phyloP scores from a whole-genome alignment of 2,113 vertebrate genomes.

The Saguinus midas region DNA sequence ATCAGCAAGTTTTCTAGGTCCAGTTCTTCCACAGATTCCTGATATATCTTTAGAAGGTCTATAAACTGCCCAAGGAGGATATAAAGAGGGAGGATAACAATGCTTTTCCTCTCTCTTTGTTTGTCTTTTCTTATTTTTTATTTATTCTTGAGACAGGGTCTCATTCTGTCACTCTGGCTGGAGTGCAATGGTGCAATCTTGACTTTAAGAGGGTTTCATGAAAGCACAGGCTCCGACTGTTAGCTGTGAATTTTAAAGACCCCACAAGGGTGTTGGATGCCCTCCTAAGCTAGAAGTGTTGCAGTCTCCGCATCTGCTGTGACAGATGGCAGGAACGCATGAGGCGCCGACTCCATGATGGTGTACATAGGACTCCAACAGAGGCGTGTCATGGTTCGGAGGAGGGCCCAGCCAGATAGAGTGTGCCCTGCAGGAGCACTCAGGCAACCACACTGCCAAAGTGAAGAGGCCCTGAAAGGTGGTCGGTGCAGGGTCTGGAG shows the following conservation, averaged over 20 bases:
- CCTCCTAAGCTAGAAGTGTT: slow-evolving; percentile 76
- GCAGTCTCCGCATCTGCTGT: slow-evolving; percentile 75
- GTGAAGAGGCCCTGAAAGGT: not conserved
- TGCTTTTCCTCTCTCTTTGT: not conserved
- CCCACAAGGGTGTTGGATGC: slow-evolving; percentile 74
- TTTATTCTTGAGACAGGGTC: too few relatives aligned
- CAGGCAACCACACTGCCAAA: not conserved
- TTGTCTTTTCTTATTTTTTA: not conserved
- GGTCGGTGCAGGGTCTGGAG: not conserved
- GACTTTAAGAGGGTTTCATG: slow-evolving; percentile 73
- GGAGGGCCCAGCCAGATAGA: not conserved
- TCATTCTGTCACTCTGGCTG: too few relatives aligned
- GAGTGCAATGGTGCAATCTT: not conserved
- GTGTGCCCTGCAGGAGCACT: not conserved
- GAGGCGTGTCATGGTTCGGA: slow-evolving; percentile 23
- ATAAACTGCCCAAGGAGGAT: not conserved
- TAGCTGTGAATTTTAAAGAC: slow-evolving; percentile 80
- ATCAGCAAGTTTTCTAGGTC: not conserved
- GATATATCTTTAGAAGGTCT: not conserved
- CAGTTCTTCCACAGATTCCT: fast-evolving
- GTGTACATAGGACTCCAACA: slow-evolving; percentile 53
- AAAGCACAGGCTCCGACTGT: slow-evolving; percentile 67
- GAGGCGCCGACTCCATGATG: slow-evolving; percentile 43
- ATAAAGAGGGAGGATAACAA: not conserved
- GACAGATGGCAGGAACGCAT: slow-evolving; percentile 78